A percentile compares a stretch with the other conserved stretches of the same genome.
phyloP scores from a whole-genome alignment of 1,140 invertebrate species.

The Pteromalus puparum region DNA sequence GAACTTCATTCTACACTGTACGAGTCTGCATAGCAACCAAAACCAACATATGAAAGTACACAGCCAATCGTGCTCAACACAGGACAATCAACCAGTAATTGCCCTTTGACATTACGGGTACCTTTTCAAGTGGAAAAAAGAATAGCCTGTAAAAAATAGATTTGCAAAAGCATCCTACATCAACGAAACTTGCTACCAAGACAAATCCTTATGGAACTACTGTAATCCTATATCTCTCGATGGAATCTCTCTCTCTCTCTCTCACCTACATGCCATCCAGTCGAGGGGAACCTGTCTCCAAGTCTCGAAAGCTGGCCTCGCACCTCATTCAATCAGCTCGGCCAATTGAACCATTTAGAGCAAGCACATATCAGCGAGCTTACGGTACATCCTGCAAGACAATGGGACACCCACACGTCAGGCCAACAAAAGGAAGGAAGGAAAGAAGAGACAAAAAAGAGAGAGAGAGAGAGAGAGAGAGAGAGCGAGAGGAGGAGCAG shows the following conservation, averaged over 20 bases:
- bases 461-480: background rate
- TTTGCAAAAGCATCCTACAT: background rate
- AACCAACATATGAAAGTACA: slow-evolving; percentile 27
- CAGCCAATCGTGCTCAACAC: background rate
- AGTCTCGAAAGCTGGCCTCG: background rate
- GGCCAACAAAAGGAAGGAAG: background rate
- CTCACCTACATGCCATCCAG: background rate
- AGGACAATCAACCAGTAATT: background rate
- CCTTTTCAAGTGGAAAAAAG: background rate
- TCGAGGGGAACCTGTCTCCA: background rate
- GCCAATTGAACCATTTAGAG: slow-evolving; percentile 39
- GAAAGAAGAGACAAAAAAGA: background rate
- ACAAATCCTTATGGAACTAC: background rate
- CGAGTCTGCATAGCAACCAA: slow-evolving; percentile 29
- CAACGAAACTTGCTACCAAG: background rate
- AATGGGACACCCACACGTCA: slow-evolving; percentile 27
- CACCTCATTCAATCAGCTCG: slow-evolving; percentile 8
- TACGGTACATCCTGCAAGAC: slow-evolving; percentile 30
- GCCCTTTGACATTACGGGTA: background rate
- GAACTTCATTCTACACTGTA: slow-evolving; percentile 33
- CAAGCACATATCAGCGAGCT: background rate
- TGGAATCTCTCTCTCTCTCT: background rate
- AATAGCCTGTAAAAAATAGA: background rate
- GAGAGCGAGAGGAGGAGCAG: background rate
- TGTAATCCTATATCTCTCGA: background rate